Evolutionary conservation across 2,797 vertebrate genomes (phyloP), one percentile per base, ranked within the genome.

Genomic region (Spatula versicolor): DNA sequence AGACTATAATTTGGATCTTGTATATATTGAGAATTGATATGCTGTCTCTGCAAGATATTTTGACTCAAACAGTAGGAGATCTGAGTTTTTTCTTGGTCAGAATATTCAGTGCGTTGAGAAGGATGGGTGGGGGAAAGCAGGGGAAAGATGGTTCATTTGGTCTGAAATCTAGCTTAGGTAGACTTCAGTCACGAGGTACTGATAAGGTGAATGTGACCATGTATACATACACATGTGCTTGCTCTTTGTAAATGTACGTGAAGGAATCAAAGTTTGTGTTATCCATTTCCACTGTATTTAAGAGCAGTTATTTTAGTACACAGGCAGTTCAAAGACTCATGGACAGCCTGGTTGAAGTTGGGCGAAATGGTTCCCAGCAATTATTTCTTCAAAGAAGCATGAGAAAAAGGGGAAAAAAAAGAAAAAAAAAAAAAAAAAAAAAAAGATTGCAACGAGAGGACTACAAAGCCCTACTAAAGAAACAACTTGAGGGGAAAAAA

Each of bases 141-240:
- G 8, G 9, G 22, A 39, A 69, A 19, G 13, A 39, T 13, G 25
- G 6, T 81, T 48, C 48, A 48, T 13, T 11, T 64, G 56, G 9
- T 89, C 28, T 68, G 60, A 80, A 91, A 71, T 43, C 15, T 37
- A 4, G 14, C 66, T 81, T 46, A 12, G 9, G 25, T 39, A n/a
- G 63, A 15, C 37, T 58, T 50, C 52, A 73, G 9, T 56, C 31
- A 13, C 10, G 46, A 28, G 30, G 5, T 0, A 1, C 35, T 56
- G 26, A 12, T 14, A 52, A 28, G n/a, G 4, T 0, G 1, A 39
- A 8, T 54, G 15, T 46, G 45, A 18, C 31, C 72, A 6, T 46
- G 93, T 71, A 33, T 12, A 30, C 0, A 4, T 8, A 37, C 4
- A 6, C 1, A 3, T 37, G 13, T 7, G 3, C 6, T 1, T 7